Percentiles rank a stretch among this genome's conserved stretches.
Evolutionary conservation across 37 sponge, comb jelly and placozoan genomes (phyloP).

Genomic region (Geodia barretti): DNA sequence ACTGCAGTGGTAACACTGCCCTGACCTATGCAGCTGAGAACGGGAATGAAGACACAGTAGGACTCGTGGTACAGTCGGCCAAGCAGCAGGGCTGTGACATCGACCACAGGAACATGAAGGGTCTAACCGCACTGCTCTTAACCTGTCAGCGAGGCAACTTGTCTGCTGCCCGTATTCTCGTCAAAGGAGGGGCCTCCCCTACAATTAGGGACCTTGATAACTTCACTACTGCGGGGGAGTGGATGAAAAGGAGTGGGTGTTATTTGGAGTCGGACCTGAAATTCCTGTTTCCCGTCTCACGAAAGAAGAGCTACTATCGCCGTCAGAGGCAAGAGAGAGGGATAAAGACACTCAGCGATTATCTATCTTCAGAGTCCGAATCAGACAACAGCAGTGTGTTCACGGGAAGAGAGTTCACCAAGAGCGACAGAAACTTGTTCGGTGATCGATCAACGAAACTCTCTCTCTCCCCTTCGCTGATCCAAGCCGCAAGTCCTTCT

Average conservation of each 20-base stretch:
- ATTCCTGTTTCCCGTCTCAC: slow-evolving; percentile 46
- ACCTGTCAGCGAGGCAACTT: slow-evolving; percentile 58
- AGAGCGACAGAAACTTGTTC: background rate
- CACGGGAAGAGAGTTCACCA: background rate
- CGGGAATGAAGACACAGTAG: slow-evolving; percentile 43
- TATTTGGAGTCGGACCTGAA: slow-evolving; percentile 17
- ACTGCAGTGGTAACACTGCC: slow-evolving; percentile 66
- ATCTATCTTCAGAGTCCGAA: background rate
- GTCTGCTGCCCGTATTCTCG: slow-evolving; percentile 56
- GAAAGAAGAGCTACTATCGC: slow-evolving; percentile 36
- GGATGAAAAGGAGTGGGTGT: slow-evolving; percentile 40
- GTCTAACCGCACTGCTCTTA: slow-evolving; percentile 79
- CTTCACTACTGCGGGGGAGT: slow-evolving; percentile 77
- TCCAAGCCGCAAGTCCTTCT: background rate
- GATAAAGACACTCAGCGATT: slow-evolving; percentile 72
- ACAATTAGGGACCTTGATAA: slow-evolving; percentile 80
- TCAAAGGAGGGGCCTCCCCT: slow-evolving; percentile 59
- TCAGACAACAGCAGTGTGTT: no score
- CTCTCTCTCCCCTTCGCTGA: background rate
- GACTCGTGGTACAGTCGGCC: slow-evolving; percentile 35
- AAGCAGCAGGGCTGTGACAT: slow-evolving; percentile 19
- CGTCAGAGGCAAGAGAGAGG: slow-evolving; percentile 37
- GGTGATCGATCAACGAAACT: background rate
- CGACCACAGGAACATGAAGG: slow-evolving; percentile 71
- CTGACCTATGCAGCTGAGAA: slow-evolving; percentile 51